Evolutionary conservation across 2,797 vertebrate genomes (phyloP).

Genomic region (Lycodopsis pacificus): DNA sequence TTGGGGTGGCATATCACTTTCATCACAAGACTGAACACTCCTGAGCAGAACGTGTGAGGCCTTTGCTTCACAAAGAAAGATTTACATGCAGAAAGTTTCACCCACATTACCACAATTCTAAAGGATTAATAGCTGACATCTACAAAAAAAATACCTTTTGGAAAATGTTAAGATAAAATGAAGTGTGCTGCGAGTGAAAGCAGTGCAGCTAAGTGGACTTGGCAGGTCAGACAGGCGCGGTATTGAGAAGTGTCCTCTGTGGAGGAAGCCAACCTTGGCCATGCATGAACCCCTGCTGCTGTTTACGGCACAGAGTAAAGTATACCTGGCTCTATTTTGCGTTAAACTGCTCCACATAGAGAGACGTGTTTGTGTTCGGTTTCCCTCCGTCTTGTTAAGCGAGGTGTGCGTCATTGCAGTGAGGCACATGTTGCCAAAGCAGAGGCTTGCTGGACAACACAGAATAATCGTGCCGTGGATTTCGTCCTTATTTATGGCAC

Average conservation of each 20-base stretch:
- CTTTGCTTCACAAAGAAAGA: neutral
- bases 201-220: conserved; percentile 14
- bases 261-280: conserved; percentile 58
- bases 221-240: conserved; percentile 40
- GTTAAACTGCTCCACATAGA: conserved; percentile 42
- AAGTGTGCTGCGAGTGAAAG: conserved; percentile 22
- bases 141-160: conserved; percentile 6
- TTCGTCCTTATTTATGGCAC: conserved; percentile 55
- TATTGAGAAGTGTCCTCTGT: conserved; percentile 57
- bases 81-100: neutral
- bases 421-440: conserved; percentile 76
- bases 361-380: conserved; percentile 55
- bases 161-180: conserved; percentile 23
- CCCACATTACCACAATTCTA: neutral
- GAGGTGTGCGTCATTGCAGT: conserved; percentile 65
- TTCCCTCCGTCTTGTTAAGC: conserved; percentile 14
- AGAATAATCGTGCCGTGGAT: conserved; percentile 51
- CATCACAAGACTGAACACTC: neutral
- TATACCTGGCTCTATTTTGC: conserved; percentile 52
- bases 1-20: neutral
- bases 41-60: neutral
- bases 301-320: conserved; percentile 62
- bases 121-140: conserved; percentile 27
- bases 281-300: conserved; percentile 49
- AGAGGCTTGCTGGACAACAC: conserved; percentile 60